Conservation (phyloP, 2,888 invertebrate species). For the Cacoxenus indagator region DNA sequence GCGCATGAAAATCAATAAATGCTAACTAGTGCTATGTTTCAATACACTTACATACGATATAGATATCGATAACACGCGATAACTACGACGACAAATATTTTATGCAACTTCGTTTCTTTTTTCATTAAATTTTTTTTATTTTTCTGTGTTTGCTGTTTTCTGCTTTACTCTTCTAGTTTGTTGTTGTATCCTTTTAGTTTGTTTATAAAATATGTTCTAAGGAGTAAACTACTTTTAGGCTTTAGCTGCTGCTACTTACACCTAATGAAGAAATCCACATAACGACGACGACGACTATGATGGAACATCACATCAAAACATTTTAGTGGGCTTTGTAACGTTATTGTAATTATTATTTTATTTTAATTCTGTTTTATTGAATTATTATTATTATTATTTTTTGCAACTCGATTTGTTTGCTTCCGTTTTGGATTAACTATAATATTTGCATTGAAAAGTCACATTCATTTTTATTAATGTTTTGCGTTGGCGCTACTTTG, state of each 20-base stretch:
- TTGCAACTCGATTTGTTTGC: not conserved
- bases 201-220: conserved; percentile 40
- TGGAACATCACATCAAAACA: not conserved
- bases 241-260: conserved; percentile 35
- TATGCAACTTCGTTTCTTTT: not conserved
- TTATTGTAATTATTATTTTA: conserved; percentile 30
- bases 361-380: not conserved
- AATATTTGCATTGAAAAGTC: conserved; percentile 57
- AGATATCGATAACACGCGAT: conserved; percentile 22
- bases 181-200: not conserved
- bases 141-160: conserved; percentile 26
- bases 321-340: conserved; percentile 23
- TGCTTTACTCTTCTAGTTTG: conserved; percentile 23
- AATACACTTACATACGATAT: conserved; percentile 17
- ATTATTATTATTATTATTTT: conserved; percentile 9
- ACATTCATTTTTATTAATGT: too few species aligned
- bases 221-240: conserved; percentile 25
- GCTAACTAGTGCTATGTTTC: not conserved
- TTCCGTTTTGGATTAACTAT: conserved; percentile 34
- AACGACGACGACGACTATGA: not conserved
- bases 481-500: too few species aligned
- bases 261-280: conserved; percentile 25
- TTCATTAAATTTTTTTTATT: conserved; percentile 40
- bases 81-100: conserved; percentile 19
- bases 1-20: not conserved